These are phyloP conservation scores for Haliclona indistincta DNA, from an alignment of 37 sponge, comb jelly and placozoan genomes.

Conservation along the genomic window DNA sequence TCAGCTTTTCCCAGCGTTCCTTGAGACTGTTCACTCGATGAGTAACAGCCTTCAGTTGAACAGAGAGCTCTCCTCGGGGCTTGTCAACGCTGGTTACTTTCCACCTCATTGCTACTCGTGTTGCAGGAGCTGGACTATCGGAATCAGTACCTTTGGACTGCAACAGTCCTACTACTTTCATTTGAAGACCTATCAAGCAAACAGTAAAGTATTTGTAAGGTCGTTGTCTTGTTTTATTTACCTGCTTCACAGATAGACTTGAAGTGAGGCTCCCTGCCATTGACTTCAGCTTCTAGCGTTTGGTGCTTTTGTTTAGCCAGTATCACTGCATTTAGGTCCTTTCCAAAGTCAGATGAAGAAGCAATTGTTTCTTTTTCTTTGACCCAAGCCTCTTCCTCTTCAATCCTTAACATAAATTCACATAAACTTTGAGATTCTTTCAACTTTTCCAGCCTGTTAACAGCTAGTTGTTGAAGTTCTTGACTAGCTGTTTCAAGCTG, in stretches of 20 bases:
- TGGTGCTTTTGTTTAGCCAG: slow-evolving; percentile 90
- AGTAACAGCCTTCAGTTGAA: slow-evolving; percentile 69
- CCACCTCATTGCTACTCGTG: not conserved
- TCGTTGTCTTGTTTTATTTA: not conserved
- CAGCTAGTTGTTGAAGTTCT: slow-evolving; percentile 32
- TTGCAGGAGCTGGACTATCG: not conserved
- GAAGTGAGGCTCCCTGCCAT: slow-evolving; percentile 72
- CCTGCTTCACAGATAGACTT: slow-evolving; percentile 66
- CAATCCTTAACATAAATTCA: slow-evolving; percentile 86
- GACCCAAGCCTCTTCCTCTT: slow-evolving; percentile 96
- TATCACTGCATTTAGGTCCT: slow-evolving; percentile 70
- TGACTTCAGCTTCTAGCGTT: slow-evolving; percentile 71
- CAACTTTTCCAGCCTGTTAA: slow-evolving; percentile 12
- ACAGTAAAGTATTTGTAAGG: not conserved
- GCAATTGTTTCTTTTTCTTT: slow-evolving; percentile 86
- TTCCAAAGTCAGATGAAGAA: slow-evolving; percentile 69
- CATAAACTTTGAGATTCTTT: slow-evolving; percentile 82
- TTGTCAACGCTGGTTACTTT: slow-evolving; percentile 2
- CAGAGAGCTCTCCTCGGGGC: slow-evolving; percentile 51
- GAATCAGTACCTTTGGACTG: too few species aligned
- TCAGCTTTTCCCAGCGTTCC: slow-evolving; percentile 89
- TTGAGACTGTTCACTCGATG: slow-evolving; percentile 59
- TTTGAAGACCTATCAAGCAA: not conserved
- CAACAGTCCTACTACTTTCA: not conserved
- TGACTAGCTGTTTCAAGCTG: slow-evolving; percentile 55